A percentile compares a stretch with the other conserved stretches of the same genome.
phyloP scores from a whole-genome alignment of 2,113 vertebrate species.

The Riparia riparia region DNA sequence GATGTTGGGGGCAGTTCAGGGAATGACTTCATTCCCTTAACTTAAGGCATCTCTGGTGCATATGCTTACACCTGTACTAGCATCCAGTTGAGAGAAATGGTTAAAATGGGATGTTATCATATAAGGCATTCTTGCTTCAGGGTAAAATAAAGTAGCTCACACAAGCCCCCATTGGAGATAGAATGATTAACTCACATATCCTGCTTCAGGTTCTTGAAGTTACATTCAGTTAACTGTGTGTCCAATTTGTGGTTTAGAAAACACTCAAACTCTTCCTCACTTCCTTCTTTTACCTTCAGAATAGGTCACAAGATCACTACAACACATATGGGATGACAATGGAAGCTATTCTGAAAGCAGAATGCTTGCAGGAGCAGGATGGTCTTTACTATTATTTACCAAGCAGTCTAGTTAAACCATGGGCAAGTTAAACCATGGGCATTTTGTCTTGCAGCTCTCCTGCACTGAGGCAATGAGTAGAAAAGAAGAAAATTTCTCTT shows the following conservation, averaged over 20 bases:
- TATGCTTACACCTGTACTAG: neutral
- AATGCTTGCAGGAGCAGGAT: fast-evolving
- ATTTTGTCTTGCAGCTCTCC: neutral
- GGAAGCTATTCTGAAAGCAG: neutral
- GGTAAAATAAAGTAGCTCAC: neutral
- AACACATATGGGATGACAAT: neutral
- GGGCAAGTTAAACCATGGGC: neutral
- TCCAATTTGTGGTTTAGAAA: neutral
- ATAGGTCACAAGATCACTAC: neutral
- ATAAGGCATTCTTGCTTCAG: neutral
- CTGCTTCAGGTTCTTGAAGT: neutral
- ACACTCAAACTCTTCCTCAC: neutral
- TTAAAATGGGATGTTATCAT: neutral
- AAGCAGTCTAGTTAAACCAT: neutral
- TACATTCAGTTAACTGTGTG: neutral
- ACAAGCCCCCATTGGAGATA: neutral
- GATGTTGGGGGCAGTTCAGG: neutral
- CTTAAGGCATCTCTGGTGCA: neutral
- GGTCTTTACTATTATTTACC: neutral
- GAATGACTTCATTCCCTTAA: neutral
- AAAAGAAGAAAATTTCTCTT: neutral
- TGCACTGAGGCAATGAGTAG: neutral
- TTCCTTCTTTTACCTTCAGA: neutral
- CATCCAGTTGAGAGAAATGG: neutral
- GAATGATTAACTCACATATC: neutral